Evolutionary conservation across 2,797 vertebrate species (phyloP).

Genomic region (Gymnoscopelus microlampas): DNA sequence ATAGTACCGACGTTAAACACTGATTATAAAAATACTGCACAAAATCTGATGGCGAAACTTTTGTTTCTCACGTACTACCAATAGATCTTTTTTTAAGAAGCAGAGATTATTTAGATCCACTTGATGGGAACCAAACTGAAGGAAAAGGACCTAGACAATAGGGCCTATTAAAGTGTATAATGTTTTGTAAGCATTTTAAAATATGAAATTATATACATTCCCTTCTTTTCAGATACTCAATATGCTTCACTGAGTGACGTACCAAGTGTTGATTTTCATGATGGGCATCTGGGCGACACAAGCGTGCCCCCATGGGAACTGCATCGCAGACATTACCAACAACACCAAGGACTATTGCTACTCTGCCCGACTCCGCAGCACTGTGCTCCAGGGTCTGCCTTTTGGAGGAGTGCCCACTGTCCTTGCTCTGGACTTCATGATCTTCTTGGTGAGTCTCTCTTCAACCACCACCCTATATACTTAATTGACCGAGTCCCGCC

Average conservation of each 20-base stretch:
- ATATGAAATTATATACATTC: background rate
- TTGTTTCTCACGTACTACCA: too few relatives aligned
- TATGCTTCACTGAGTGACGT: slow-evolving; percentile 91
- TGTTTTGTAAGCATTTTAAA: too few relatives aligned
- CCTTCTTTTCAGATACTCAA: slow-evolving; percentile 64
- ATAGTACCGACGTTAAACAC: too few relatives aligned
- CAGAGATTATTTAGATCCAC: too few relatives aligned
- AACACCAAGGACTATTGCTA: slow-evolving; percentile 89
- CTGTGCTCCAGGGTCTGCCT: slow-evolving; percentile 95
- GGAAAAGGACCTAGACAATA: too few relatives aligned
- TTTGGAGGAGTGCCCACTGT: slow-evolving; percentile 97
- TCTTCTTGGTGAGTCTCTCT: slow-evolving; percentile 89
- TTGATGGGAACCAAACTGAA: too few relatives aligned
- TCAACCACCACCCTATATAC: background rate
- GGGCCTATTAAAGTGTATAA: too few relatives aligned
- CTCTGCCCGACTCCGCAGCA: slow-evolving; percentile 93
- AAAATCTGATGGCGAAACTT: too few relatives aligned
- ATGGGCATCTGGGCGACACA: slow-evolving; percentile 79
- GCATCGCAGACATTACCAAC: slow-evolving; percentile 40
- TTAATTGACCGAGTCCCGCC: too few relatives aligned
- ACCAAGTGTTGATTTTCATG: slow-evolving; percentile 78
- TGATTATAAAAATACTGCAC: too few relatives aligned
- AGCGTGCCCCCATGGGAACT: slow-evolving; percentile 68
- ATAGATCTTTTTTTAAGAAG: too few relatives aligned
- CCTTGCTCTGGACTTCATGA: slow-evolving; percentile 97